A percentile compares a stretch with the other conserved stretches of the same genome.
These are phyloP conservation scores for Panzeria rudis DNA, from an alignment of 2,888 invertebrate genomes.

Conservation along the genomic window DNA sequence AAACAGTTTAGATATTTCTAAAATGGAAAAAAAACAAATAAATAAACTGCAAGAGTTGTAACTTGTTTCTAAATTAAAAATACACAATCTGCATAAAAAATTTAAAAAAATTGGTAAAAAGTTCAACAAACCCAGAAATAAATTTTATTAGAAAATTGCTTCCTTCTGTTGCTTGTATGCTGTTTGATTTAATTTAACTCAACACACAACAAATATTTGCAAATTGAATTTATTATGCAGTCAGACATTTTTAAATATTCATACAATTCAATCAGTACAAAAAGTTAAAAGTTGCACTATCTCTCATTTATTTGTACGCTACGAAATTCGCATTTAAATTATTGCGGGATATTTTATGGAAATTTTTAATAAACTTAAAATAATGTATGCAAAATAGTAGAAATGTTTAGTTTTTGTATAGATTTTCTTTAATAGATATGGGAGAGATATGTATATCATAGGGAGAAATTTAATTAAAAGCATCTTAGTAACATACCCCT, in stretches of 20 bases:
- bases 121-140: constrained; percentile 28
- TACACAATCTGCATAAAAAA: constrained; percentile 38
- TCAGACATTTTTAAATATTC: constrained; percentile 67
- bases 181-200: constrained; percentile 54
- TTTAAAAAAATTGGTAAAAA: neutral
- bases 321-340: constrained; percentile 4
- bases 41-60: constrained; percentile 36
- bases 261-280: constrained; percentile 61
- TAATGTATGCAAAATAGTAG: neutral
- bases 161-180: constrained; percentile 3
- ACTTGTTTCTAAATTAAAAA: constrained; percentile 48
- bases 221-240: constrained; percentile 67
- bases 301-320: neutral
- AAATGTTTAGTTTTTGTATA: neutral
- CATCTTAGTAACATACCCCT: too few relatives aligned
- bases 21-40: constrained; percentile 28
- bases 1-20: constrained; percentile 19
- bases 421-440: too few relatives aligned
- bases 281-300: constrained; percentile 46
- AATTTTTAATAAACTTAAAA: neutral
- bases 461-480: too few relatives aligned
- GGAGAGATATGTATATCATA: too few relatives aligned
- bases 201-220: constrained; percentile 49
- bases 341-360: constrained; percentile 2
- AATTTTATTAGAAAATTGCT: constrained; percentile 28